Evolutionary conservation across 2,113 vertebrate species (phyloP).

Genomic region (Apteryx owenii): DNA sequence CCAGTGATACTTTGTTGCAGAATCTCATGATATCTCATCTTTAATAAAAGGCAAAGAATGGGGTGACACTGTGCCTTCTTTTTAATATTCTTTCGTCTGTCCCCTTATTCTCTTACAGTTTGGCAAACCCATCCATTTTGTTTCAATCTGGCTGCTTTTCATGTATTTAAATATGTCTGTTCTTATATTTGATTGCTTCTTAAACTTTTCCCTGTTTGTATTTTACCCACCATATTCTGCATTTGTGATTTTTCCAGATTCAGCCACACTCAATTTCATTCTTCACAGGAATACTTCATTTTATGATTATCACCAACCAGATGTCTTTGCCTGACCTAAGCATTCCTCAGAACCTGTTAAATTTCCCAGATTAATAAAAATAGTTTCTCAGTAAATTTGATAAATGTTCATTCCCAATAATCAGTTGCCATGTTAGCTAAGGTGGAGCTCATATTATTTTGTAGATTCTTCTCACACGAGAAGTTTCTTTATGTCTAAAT

Average conservation of each 20-base stretch:
- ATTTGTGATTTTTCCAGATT: neutral
- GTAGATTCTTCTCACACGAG: accelerated
- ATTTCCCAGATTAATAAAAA: neutral
- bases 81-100: neutral
- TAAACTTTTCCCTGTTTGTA: neutral
- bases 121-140: neutral
- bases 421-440: neutral
- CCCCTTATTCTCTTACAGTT: neutral
- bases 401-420: neutral
- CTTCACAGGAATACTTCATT: neutral
- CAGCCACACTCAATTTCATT: neutral
- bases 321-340: neutral
- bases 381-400: neutral
- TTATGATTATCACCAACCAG: neutral
- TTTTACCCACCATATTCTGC: neutral
- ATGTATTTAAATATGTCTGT: neutral
- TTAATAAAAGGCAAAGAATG: neutral
- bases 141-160: neutral
- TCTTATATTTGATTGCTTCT: neutral
- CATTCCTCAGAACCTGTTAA: neutral
- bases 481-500: neutral
- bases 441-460: neutral
- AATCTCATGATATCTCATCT: neutral
- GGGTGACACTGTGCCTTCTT: neutral
- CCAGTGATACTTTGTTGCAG: neutral